phyloP scores from a whole-genome alignment of 2,797 vertebrate genomes.

The Heterohyrax brucei region DNA sequence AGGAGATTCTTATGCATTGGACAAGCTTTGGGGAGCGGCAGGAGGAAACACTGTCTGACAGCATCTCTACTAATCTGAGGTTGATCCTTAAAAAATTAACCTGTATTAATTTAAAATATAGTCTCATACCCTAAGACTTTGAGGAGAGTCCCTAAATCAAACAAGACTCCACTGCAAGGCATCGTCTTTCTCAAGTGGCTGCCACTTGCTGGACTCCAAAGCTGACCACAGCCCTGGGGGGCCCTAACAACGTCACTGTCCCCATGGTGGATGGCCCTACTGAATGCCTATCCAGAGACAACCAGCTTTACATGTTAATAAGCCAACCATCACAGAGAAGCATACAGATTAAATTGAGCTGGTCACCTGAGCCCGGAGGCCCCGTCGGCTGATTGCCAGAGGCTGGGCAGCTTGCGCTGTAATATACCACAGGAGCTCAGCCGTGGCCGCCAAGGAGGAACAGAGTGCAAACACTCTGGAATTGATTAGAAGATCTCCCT shows the following conservation, averaged over 20 bases:
- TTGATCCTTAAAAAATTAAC: constrained; percentile 31
- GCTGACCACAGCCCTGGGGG: constrained; percentile 17
- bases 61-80: constrained; percentile 30
- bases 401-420: constrained; percentile 75
- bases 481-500: constrained; percentile 80
- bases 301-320: constrained; percentile 78
- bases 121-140: constrained; percentile 35
- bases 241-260: constrained; percentile 44
- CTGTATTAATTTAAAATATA: constrained; percentile 67
- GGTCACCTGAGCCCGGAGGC: constrained; percentile 75
- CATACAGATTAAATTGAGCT: constrained; percentile 79
- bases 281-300: constrained; percentile 52
- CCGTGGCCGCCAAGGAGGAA: constrained; percentile 74
- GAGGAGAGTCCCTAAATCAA: constrained; percentile 61
- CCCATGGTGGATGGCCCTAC: not conserved
- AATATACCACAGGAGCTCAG: constrained; percentile 79
- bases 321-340: constrained; percentile 80
- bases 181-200: constrained; percentile 49
- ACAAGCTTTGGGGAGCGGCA: not conserved
- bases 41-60: constrained; percentile 20
- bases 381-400: constrained; percentile 59
- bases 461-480: constrained; percentile 84
- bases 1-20: not conserved
- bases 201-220: constrained; percentile 36
- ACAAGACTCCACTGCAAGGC: constrained; percentile 66